Evolutionary conservation across 2,797 vertebrate species (phyloP).

Genomic region (Acanthopagrus latus): DNA sequence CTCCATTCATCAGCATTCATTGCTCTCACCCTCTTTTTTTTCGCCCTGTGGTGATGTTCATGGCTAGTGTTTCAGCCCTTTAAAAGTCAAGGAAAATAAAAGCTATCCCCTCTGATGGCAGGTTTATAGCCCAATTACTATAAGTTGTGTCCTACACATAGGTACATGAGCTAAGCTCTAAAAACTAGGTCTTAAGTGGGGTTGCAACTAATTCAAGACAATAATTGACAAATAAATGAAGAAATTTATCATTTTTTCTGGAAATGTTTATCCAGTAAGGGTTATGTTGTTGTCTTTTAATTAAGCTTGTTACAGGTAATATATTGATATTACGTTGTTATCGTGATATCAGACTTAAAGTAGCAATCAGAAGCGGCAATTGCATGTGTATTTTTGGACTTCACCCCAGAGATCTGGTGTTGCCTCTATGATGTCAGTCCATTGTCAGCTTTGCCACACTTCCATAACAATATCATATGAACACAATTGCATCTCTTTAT

Average conservation of each 20-base stretch:
- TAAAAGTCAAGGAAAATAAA: background rate
- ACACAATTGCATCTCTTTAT: no score
- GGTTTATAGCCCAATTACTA: background rate
- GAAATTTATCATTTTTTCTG: no score
- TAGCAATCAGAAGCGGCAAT: no score
- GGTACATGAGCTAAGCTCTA: background rate
- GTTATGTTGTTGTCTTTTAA: background rate
- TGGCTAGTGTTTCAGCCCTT: background rate
- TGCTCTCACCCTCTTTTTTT: background rate
- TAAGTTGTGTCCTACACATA: background rate
- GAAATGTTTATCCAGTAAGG: no score
- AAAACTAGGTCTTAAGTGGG: background rate
- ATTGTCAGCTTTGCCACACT: no score
- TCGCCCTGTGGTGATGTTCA: background rate
- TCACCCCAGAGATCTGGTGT: no score
- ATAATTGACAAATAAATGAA: background rate
- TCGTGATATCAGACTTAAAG: no score
- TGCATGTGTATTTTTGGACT: no score
- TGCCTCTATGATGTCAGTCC: no score
- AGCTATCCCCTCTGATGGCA: background rate
- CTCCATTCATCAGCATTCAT: conserved; percentile 17
- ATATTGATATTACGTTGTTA: no score
- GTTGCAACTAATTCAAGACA: background rate
- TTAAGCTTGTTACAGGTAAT: no score
- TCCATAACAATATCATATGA: no score